Evolutionary conservation across 1,140 invertebrate species (phyloP), one percentile per base, ranked within the genome.

Genomic region (Copidosoma floridanum): DNA sequence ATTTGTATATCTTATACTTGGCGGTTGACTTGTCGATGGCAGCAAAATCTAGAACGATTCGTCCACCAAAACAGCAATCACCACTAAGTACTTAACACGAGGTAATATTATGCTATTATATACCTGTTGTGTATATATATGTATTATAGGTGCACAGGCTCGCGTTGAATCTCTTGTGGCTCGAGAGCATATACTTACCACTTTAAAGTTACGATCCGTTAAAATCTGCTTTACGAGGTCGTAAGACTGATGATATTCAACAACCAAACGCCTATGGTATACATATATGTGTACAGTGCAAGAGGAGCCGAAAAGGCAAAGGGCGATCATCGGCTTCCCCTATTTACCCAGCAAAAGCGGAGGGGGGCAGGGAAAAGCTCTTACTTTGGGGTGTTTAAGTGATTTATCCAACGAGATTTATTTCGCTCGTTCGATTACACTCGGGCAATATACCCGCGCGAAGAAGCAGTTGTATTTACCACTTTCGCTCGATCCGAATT

Each of bases 171-270:
- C 12, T 32, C 12, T 32, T 32, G 29, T 6, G 29, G 29, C 29
- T 32, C 29, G 29, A 32, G 6, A 32, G 12, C 6, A 32, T 32
- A 6, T n/a, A n/a, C n/a, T n/a, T 66, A 63, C 44, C 41, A 50
- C 46, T 57, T 57, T 41, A 68, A 70, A 71, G 63, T 71, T 70
- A 71, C 65, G 70, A 70, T 71, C 69, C 63, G 62, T 54, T 67
- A 70, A 70, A 70, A 63, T 51, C 52, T 64, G 48, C 48, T 71
- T 70, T 70, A 71, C 67, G 70, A 70, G 63, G 61, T 67, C 63
- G 60, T 70, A 68, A n/a, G n/a, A 70, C 63, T 65, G 48, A 50
- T 40, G 58, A 66, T 70, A 57, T 52, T 57, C 41, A 57, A 50
- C 35, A n/a, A n/a, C n/a, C n/a, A n/a, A n/a, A n/a, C n/a, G n/a